Percentiles rank a stretch among this genome's conserved stretches.
These are phyloP conservation scores for Lagenorhynchus albirostris DNA, from an alignment of 2,113 vertebrate genomes.

Conservation along the genomic window DNA sequence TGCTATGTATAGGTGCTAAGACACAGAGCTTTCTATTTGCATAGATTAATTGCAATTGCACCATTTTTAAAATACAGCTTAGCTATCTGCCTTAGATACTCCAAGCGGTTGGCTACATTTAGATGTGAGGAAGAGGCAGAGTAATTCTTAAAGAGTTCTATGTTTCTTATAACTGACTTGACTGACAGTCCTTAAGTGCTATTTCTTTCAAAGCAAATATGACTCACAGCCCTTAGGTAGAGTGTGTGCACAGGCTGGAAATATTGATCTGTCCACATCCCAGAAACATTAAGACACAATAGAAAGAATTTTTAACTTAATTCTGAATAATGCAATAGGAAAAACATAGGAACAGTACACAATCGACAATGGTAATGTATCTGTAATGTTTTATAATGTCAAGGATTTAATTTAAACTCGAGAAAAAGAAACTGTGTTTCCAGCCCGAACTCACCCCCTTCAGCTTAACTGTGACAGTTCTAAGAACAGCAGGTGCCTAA, in stretches of 20 bases:
- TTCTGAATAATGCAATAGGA: conserved; percentile 64
- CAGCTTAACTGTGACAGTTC: conserved; percentile 52
- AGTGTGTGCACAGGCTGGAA: conserved; percentile 61
- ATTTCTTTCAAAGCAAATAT: conserved; percentile 80
- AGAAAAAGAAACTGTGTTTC: conserved; percentile 56
- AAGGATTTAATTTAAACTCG: conserved; percentile 45
- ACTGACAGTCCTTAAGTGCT: conserved; percentile 80
- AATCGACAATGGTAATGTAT: not conserved
- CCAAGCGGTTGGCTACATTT: conserved; percentile 79
- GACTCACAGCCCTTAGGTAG: conserved; percentile 75
- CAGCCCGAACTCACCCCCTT: not conserved
- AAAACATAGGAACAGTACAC: conserved; percentile 1
- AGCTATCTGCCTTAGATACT: conserved; percentile 70
- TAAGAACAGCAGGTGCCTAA: not conserved
- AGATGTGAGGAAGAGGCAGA: conserved; percentile 79
- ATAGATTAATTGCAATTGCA: conserved; percentile 78
- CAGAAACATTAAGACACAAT: conserved; percentile 66
- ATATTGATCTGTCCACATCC: conserved; percentile 76
- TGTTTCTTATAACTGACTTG: conserved; percentile 80
- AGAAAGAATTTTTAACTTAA: conserved; percentile 72
- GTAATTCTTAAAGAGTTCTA: conserved; percentile 79
- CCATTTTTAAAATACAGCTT: conserved; percentile 60
- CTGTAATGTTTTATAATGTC: not conserved
- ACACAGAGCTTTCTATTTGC: conserved; percentile 65
- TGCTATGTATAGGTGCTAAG: not conserved